Conservation (phyloP, 2,888 invertebrate species). For the Drosophila quinaria region DNA sequence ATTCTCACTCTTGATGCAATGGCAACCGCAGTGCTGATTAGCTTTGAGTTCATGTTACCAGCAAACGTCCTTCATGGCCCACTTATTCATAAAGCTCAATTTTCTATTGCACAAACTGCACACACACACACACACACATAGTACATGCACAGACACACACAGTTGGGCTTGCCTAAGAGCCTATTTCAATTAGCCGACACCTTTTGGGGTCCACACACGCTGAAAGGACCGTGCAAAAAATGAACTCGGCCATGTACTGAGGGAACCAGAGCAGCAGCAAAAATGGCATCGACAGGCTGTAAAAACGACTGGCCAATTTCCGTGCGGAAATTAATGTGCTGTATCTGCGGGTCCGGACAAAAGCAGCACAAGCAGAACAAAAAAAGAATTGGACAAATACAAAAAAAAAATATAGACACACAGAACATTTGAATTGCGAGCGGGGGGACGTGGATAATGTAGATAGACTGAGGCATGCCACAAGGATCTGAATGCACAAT, state of each 20-base stretch:
- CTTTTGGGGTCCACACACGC: constrained; percentile 30
- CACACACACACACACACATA: constrained; percentile 2
- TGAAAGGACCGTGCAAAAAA: constrained; percentile 23
- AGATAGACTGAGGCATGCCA: constrained; percentile 23
- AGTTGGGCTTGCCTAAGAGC: constrained; percentile 30
- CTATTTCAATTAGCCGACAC: constrained; percentile 75
- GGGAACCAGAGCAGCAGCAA: constrained; percentile 6
- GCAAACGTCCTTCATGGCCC: constrained; percentile 49
- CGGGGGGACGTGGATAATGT: not conserved
- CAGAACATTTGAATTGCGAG: constrained; percentile 11
- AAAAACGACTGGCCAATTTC: constrained; percentile 74
- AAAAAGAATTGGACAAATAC: constrained; percentile 7
- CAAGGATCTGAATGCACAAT: constrained; percentile 56
- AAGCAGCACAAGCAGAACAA: constrained; percentile 4
- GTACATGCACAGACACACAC: constrained; percentile 6
- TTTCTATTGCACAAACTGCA: constrained; percentile 49
- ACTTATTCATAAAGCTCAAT: constrained; percentile 65
- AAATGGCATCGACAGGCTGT: constrained; percentile 43
- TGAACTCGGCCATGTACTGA: constrained; percentile 36
- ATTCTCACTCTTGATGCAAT: not conserved
- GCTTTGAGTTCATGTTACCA: constrained; percentile 35
- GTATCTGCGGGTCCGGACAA: constrained; percentile 54
- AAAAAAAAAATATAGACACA: constrained; percentile 35
- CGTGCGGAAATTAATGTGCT: constrained; percentile 79
- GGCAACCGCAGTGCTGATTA: constrained; percentile 38